Conservation (phyloP, 2,113 vertebrate species). For the Phaethornis superciliosus region DNA sequence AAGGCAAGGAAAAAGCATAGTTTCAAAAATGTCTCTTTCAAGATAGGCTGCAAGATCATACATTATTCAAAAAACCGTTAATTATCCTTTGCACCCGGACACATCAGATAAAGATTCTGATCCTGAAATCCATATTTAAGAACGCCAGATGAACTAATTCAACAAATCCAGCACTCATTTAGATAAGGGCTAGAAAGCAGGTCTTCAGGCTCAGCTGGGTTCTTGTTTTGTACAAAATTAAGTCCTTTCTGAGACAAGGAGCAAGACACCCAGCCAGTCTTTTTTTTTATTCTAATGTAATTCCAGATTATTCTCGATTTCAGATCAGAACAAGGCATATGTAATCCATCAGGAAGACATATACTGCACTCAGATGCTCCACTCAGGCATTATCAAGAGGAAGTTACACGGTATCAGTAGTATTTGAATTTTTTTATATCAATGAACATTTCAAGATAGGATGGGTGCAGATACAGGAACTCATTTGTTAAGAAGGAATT, state of each 20-base stretch:
- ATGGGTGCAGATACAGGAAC: not conserved
- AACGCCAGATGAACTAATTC: not conserved
- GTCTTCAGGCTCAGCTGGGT: not conserved
- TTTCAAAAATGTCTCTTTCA: not conserved
- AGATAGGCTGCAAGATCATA: not conserved
- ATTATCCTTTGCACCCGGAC: not conserved
- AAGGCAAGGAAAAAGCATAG: not conserved
- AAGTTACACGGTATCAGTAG: not conserved
- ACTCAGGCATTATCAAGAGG: not conserved
- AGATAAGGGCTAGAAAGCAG: not conserved
- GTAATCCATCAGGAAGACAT: not conserved
- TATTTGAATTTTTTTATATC: not conserved
- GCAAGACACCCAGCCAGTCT: not conserved
- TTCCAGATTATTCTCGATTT: not conserved
- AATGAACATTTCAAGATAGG: not conserved
- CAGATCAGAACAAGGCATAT: not conserved
- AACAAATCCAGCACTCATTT: not conserved
- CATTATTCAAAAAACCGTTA: not conserved
- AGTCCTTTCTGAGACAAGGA: not conserved
- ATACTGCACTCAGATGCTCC: not conserved
- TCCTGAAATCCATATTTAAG: not conserved
- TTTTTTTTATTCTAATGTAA: not conserved
- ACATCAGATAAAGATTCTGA: not conserved
- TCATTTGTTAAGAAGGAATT: not conserved
- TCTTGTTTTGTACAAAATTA: not conserved